These are phyloP conservation scores for Spheniscus mendiculus DNA, from an alignment of 2,113 vertebrate species.

Conservation along the genomic window DNA sequence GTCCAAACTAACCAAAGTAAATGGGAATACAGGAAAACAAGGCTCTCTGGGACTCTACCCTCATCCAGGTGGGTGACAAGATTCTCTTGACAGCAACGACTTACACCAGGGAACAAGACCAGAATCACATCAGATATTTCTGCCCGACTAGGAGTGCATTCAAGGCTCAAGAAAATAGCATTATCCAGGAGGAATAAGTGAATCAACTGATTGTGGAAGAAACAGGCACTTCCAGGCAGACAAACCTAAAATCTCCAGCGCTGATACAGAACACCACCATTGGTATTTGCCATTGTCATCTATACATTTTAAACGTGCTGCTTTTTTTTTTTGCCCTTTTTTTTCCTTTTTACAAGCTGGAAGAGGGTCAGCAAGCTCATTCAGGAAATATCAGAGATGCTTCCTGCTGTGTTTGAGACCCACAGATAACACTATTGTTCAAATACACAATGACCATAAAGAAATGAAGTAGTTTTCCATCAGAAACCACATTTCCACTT, in stretches of 20 bases:
- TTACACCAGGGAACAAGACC: not conserved
- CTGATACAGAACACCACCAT: not conserved
- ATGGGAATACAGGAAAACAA: not conserved
- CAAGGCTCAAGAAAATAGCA: not conserved
- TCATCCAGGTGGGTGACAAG: not conserved
- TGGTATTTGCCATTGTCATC: not conserved
- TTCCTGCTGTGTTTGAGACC: not conserved
- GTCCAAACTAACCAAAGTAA: not conserved
- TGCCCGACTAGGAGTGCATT: not conserved
- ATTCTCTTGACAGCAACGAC: not conserved
- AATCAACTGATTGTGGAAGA: not conserved
- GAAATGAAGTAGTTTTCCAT: not conserved
- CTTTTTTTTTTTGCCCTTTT: no score
- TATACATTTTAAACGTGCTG: not conserved
- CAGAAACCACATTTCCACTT: not conserved
- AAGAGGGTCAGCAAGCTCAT: not conserved
- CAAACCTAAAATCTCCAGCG: not conserved
- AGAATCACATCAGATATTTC: not conserved
- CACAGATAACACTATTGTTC: not conserved
- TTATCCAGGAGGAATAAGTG: not conserved
- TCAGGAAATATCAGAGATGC: not conserved
- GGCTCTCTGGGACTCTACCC: not conserved
- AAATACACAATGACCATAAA: not conserved
- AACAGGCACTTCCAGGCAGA: not conserved
- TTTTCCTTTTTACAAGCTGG: not conserved